These are phyloP conservation scores for Athrips mouffetella DNA, from an alignment of 2,888 invertebrate species.

Conservation along the genomic window DNA sequence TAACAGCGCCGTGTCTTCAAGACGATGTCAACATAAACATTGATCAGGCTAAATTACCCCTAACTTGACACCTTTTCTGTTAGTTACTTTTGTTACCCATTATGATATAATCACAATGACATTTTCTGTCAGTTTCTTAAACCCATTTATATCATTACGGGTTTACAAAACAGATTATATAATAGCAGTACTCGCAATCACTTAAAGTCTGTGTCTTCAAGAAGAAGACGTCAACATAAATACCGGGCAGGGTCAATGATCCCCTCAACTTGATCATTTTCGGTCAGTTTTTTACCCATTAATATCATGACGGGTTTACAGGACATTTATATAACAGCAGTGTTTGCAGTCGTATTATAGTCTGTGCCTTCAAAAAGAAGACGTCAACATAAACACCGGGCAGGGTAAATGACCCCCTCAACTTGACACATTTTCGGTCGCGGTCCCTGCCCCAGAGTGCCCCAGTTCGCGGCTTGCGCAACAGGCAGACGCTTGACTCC, in stretches of 20 bases:
- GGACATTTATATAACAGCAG: too few relatives aligned
- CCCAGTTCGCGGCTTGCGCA: conserved; percentile 70
- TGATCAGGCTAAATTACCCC: too few relatives aligned
- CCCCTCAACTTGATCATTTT: conserved; percentile 77
- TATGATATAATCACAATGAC: too few relatives aligned
- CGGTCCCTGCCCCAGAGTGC: conserved; percentile 25
- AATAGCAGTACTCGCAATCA: neutral
- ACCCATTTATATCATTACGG: too few relatives aligned
- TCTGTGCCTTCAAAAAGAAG: conserved; percentile 21
- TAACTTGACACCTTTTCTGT: too few relatives aligned
- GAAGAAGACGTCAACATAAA: conserved; percentile 49
- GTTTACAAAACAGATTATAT: too few relatives aligned
- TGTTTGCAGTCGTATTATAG: neutral
- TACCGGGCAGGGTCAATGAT: conserved; percentile 45
- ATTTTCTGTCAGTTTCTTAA: too few relatives aligned
- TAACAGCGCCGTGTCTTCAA: too few relatives aligned
- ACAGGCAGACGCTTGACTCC: conserved; percentile 51
- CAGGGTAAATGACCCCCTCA: conserved; percentile 60
- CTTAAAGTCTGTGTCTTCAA: neutral
- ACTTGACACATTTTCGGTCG: conserved; percentile 76
- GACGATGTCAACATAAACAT: too few relatives aligned
- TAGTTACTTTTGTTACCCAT: too few relatives aligned
- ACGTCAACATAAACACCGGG: conserved; percentile 50
- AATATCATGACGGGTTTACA: too few relatives aligned
- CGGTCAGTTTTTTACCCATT: too few relatives aligned